These are phyloP conservation scores for Melitaea cinxia DNA, from an alignment of 1,140 invertebrate genomes.

Conservation along the genomic window DNA sequence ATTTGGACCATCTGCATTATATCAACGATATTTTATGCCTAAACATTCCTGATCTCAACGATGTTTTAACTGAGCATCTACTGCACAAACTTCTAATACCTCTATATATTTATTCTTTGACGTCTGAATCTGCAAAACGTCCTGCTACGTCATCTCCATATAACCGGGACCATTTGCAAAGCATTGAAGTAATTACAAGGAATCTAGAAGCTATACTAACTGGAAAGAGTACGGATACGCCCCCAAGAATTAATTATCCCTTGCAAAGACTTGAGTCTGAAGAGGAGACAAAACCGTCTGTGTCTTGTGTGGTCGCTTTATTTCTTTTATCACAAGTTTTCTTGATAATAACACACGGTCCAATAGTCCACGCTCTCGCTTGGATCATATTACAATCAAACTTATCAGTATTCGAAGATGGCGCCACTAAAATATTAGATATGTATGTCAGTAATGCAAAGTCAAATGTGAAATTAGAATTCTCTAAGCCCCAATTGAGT, in stretches of 20 bases:
- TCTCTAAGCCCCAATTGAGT: conserved; percentile 83
- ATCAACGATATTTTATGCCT: conserved; percentile 97
- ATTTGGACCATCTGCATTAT: conserved; percentile 98
- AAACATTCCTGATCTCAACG: conserved; percentile 95
- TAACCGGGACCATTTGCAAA: conserved; percentile 73
- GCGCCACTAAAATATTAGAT: conserved; percentile 88
- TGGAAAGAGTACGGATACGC: conserved; percentile 79
- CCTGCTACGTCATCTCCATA: conserved; percentile 58
- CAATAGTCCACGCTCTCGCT: conserved; percentile 93
- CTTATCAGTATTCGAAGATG: conserved; percentile 86
- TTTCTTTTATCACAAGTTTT: conserved; percentile 98
- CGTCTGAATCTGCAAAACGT: conserved; percentile 70
- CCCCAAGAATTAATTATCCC: conserved; percentile 61
- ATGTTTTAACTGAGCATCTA: conserved; percentile 97
- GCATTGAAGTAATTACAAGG: conserved; percentile 83
- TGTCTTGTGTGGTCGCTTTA: conserved; percentile 94
- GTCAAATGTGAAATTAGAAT: conserved; percentile 76
- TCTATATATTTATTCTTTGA: conserved; percentile 96
- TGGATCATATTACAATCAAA: conserved; percentile 93
- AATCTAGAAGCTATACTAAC: conserved; percentile 84
- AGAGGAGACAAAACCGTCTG: conserved; percentile 84
- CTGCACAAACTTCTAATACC: conserved; percentile 96
- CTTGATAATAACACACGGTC: conserved; percentile 94
- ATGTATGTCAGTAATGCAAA: conserved; percentile 84
- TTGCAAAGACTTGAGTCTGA: conserved; percentile 69